Conservation (phyloP, 2,113 vertebrate species). For the Grus americana region DNA sequence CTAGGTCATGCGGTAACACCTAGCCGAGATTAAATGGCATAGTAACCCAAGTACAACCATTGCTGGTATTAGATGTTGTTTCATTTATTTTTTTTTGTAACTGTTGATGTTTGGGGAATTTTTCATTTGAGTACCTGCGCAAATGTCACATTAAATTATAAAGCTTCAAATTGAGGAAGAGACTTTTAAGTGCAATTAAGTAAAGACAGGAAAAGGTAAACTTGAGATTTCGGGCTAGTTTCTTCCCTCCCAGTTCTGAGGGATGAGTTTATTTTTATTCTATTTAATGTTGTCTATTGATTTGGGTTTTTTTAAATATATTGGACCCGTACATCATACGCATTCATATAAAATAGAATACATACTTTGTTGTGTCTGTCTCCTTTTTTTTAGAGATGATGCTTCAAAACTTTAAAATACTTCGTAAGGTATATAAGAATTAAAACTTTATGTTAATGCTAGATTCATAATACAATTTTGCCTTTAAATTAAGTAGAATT, state of each 20-base stretch:
- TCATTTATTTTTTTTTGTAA: not conserved
- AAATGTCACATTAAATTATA: not conserved
- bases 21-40: not conserved
- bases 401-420: not conserved
- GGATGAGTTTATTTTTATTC: not conserved
- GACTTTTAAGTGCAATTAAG: not conserved
- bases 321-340: not conserved
- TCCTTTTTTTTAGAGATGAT: not conserved
- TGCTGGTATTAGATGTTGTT: not conserved
- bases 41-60: not conserved
- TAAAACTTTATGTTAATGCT: not conserved
- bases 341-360: not conserved
- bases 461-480: not conserved
- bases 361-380: not conserved
- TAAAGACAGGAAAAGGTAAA: not conserved
- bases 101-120: not conserved
- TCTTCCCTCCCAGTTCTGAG: not conserved
- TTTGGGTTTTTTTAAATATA: not conserved
- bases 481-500: not conserved
- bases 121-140: not conserved
- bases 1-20: not conserved
- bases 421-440: not conserved
- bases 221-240: not conserved
- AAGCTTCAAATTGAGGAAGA: not conserved
- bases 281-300: not conserved